Base-by-base conservation (phyloP, 2,797 vertebrate genomes). In the Micropoecilia bifurca region DNA sequence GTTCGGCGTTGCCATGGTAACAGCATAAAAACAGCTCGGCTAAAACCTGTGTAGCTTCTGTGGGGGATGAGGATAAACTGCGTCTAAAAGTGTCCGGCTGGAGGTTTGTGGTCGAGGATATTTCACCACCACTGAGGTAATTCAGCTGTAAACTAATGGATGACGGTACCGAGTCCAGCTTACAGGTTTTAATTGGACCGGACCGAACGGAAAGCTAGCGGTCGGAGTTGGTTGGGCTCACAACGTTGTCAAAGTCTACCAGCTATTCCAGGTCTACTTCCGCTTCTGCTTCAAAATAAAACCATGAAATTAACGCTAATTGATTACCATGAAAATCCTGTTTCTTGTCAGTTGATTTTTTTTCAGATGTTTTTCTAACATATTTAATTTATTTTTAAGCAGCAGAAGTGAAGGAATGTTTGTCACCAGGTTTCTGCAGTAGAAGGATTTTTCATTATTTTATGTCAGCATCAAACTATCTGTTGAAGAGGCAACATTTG, bases 1-100 rank as follows among this genome's bases (percentile, higher is more conserved):
- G 84, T 55, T 16, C 77, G 0, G 8, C 6, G 92, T 93, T 90
- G 75, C 90, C 86, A 89, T 91, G 80, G 92, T 74, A 90, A 93
- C 91, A 81, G n/a, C 30, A 77, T 69, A 88, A 83, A 53, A 87
- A 79, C 85, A 76, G 80, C 79, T 84, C 36, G 76, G 63, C 63
- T 55, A n/a, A 33, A 55, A 25, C 47, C 6, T 8, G 45, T 3
- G 45, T 14, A 66, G 74, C 18, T 20, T n/a, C 8, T 25, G 79
- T 7, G 20, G 22, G 66, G 33, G 33, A 3, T 1, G 33, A 61
- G 72, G 59, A 9, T 68, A 36, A 89, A 78, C 74, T 25, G 69
- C 25, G 16, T 9, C n/a, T 43, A 12, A 75, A 33, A 85, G 63
- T 71, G 20, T 6, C 16, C 47, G 16, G 22, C 22, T 0, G 33